Evolutionary conservation across 2,113 vertebrate genomes (phyloP), one percentile per base, ranked within the genome.

Genomic region (Tragelaphus imberbis): DNA sequence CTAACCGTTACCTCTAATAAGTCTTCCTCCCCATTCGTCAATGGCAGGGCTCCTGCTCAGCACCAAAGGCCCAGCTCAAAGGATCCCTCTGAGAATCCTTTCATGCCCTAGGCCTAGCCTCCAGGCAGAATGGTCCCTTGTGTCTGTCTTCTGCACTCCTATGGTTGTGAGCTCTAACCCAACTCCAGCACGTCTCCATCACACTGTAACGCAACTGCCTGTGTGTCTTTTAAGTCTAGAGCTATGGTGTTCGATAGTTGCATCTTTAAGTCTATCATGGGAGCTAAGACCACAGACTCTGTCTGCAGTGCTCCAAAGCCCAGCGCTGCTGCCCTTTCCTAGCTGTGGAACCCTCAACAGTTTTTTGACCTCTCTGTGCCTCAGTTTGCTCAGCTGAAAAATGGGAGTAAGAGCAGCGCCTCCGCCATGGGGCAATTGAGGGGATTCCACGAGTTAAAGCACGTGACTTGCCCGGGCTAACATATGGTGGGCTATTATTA

Each of bases 161-260:
- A 7, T 0, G 4, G 10, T 11, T 25, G 33, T 1, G 33, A 10
- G 77, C 79, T 30, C 47, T 82, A n/a, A 77, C 5, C 63, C 4
- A 8, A 25, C 75, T 10, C 1, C 3, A 30, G 28, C 44, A 84
- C 16, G 0, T 5, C 44, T n/a, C 77, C 8, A 17, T 5, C 86
- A 9, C 47, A 0, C 5, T 36, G 16, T 36, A 17, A 36, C 2
- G 0, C 55, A 44, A 16, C 21, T 23, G n/a, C 13, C 4, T 9
- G 0, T 9, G 21, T 6, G 30, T 36, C 47, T 71, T 84, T 51
- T 19, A 21, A 49, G 36, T 47, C 21, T 19, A 75, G 3, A 55
- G 55, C 63, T 13, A 7, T 7, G 30, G 4, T 47, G 40, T 81
- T 11, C 11, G 19, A 51, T 0, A 21, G 44, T 3, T 10, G 51